These are phyloP conservation scores for Andricus grossulariae DNA, from an alignment of 1,140 invertebrate genomes.

Conservation along the genomic window DNA sequence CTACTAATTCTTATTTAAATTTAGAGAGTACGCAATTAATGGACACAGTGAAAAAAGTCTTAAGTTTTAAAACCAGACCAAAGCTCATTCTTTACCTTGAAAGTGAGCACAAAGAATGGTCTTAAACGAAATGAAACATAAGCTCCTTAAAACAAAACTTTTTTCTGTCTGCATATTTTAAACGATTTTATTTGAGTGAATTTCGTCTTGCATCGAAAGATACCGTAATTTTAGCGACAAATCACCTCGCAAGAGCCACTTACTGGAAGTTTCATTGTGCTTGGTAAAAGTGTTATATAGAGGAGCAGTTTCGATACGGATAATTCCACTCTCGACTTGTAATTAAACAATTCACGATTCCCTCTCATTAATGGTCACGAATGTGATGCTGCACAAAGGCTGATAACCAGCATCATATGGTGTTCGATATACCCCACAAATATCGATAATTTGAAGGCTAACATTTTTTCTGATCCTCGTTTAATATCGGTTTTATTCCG, in stretches of 20 bases:
- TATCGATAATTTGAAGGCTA: not conserved
- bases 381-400: not conserved
- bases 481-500: no score
- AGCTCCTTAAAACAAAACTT: no score
- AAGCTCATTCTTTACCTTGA: no score
- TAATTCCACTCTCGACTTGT: slow-evolving; percentile 9
- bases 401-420: not conserved
- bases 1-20: no score
- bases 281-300: slow-evolving; percentile 2
- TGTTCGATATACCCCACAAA: not conserved
- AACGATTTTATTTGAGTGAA: not conserved
- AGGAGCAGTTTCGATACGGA: not conserved
- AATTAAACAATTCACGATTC: slow-evolving; percentile 10
- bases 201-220: slow-evolving; percentile 8
- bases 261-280: slow-evolving; percentile 11
- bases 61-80: no score
- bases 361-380: not conserved
- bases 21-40: no score
- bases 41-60: no score
- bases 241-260: slow-evolving; percentile 11
- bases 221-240: not conserved
- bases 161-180: no score
- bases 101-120: no score
- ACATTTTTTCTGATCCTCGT: no score
- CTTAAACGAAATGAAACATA: no score